Evolutionary conservation across 2,113 vertebrate species (phyloP), one percentile per base, ranked within the genome.

Genomic region (Triplophysa tibetana): DNA sequence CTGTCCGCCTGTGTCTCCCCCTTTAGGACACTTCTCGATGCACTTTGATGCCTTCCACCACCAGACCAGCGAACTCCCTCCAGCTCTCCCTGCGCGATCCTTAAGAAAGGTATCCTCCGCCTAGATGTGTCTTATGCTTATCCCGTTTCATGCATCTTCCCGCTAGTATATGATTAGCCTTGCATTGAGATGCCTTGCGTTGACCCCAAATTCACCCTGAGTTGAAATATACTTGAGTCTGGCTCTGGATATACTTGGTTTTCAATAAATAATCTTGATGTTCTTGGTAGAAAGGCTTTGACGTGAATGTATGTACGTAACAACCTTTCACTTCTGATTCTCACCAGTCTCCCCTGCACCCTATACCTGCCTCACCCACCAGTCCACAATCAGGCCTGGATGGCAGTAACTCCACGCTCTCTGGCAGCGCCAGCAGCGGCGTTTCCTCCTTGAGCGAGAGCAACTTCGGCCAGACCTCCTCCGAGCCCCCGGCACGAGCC

Each of bases 1-100:
- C 67, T 86, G 70, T 88, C 89, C 88, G 89, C 84, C 87, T 91
- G 86, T 91, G 89, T 92, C 87, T 87, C 85, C 87, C 87, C 87
- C 86, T 91, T 81, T 93, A 98, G 97, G 97, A 74, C 95, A 95
- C 91, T 96, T 97, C 89, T 95, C 93, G 61, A 93, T 98, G 91
- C 96, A 98, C 92, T 98, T 98, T 75, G 97, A 98, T 73, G 95
- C 96, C 92, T 98, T 97, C 94, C 96, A 98, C 90, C 96, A 98
- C 89, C 95, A 97, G 87, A 90, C 96, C 90, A 95, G 93, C 81
- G 96, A 99, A 70, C 92, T 92, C 79, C 96, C 96, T 90, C 96
- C 97, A 26, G 96, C 96, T 85, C 95, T 99, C 89, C 96, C 96
- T 0, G 93, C 95, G 90, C 93, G 97, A 89, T 97, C 96, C 0